phyloP scores from a whole-genome alignment of 1,140 invertebrate genomes.

The Anoplolepis gracilipes region DNA sequence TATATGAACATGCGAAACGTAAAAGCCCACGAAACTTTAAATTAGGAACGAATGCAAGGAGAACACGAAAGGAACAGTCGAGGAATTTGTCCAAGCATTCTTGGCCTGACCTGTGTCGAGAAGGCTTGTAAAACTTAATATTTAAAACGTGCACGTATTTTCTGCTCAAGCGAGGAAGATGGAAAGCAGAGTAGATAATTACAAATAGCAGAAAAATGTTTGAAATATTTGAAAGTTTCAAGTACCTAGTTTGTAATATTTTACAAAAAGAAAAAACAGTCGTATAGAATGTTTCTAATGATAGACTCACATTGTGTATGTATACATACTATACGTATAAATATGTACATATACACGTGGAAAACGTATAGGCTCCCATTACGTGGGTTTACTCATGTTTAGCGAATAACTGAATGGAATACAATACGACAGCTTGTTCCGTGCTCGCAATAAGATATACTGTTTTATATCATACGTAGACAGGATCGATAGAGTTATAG shows the following conservation, averaged over 20 bases:
- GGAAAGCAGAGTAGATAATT: neutral
- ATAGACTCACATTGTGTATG: too few relatives aligned
- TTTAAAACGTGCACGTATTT: slow-evolving; percentile 33
- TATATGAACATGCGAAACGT: neutral
- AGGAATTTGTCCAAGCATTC: slow-evolving; percentile 26
- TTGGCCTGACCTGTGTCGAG: neutral
- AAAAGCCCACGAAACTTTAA: slow-evolving; percentile 39
- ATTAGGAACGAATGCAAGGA: slow-evolving; percentile 31
- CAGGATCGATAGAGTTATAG: slow-evolving; percentile 25
- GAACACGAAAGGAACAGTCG: slow-evolving; percentile 24
- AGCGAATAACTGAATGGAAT: neutral
- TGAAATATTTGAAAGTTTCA: neutral
- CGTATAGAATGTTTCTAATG: neutral
- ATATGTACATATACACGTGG: neutral
- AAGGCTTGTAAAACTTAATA: slow-evolving; percentile 43
- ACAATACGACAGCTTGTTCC: slow-evolving; percentile 1
- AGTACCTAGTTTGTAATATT: neutral
- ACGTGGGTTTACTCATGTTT: neutral
- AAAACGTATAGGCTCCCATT: neutral
- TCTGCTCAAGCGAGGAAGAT: too few relatives aligned
- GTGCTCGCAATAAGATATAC: neutral
- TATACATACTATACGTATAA: too few relatives aligned
- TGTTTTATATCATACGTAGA: slow-evolving; percentile 36
- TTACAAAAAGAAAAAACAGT: neutral
- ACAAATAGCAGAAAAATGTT: neutral